phyloP scores from a whole-genome alignment of 1,140 invertebrate genomes.

The Brachionus manjavacas region DNA sequence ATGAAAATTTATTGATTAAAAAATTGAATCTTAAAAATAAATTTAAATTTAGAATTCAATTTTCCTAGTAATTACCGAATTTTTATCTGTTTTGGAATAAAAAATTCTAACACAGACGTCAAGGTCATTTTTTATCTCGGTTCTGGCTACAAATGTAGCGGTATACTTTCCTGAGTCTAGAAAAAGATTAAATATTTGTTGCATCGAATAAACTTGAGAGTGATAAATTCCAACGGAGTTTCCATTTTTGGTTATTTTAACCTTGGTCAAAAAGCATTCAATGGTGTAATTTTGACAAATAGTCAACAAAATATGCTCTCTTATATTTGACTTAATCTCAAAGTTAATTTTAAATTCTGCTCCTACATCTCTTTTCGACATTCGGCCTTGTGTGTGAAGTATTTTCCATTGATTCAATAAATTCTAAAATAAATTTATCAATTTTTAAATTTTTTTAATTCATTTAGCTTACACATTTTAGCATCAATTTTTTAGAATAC shows the following conservation, averaged over 20 bases:
- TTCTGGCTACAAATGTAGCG: neutral
- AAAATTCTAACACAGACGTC: neutral
- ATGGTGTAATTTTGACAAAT: neutral
- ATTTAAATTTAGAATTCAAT: too few species aligned
- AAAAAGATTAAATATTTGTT: slow-evolving; percentile 10
- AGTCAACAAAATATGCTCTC: neutral
- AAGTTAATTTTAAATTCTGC: neutral
- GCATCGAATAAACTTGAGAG: neutral
- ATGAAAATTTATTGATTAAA: neutral
- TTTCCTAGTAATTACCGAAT: neutral
- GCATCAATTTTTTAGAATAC: neutral
- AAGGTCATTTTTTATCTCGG: neutral
- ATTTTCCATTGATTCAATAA: neutral
- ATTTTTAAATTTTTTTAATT: neutral
- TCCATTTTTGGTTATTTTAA: neutral
- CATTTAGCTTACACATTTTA: neutral
- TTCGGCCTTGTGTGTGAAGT: neutral
- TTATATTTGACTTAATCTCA: neutral
- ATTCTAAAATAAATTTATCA: neutral
- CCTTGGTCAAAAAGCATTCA: neutral
- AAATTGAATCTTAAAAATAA: neutral
- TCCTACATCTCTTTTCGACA: neutral
- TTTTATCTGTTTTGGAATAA: neutral
- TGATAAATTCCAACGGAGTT: neutral
- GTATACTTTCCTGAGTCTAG: neutral